Conservation (phyloP, 30 jellyfish, hydroid and myxozoan species). For the Turritopsis dohrnii region DNA sequence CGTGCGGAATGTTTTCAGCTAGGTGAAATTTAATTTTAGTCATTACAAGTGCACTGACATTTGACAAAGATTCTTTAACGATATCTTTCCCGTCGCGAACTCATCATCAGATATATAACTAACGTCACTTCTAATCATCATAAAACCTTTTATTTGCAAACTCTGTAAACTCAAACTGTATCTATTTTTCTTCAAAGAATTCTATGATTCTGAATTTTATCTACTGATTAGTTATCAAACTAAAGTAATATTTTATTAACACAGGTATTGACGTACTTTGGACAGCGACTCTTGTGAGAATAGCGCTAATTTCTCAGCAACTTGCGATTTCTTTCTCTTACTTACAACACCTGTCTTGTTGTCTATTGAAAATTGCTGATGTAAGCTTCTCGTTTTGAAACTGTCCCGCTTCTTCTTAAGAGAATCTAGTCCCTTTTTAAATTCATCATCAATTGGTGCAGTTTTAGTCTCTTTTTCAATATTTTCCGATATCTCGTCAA, state of each 20-base stretch:
- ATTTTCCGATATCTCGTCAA: background rate
- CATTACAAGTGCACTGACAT: no score
- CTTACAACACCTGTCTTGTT: background rate
- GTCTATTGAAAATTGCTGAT: background rate
- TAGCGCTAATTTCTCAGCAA: background rate
- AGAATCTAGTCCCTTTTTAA: background rate
- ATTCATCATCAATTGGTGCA: background rate
- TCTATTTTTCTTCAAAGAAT: no score
- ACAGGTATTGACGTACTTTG: background rate
- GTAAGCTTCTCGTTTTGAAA: background rate
- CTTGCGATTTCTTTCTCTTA: background rate
- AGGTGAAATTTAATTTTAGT: no score
- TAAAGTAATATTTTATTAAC: background rate
- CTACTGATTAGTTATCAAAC: background rate
- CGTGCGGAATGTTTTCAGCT: no score
- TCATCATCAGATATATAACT: no score
- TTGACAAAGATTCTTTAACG: no score
- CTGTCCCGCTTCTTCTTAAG: background rate
- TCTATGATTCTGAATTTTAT: no score
- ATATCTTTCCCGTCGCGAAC: no score
- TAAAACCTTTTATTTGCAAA: no score
- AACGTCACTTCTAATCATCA: no score
- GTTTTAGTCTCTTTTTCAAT: background rate
- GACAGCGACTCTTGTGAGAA: background rate
- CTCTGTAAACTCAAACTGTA: no score